Evolutionary conservation across 2,888 invertebrate species (phyloP).

Genomic region (Sesia apiformis): DNA sequence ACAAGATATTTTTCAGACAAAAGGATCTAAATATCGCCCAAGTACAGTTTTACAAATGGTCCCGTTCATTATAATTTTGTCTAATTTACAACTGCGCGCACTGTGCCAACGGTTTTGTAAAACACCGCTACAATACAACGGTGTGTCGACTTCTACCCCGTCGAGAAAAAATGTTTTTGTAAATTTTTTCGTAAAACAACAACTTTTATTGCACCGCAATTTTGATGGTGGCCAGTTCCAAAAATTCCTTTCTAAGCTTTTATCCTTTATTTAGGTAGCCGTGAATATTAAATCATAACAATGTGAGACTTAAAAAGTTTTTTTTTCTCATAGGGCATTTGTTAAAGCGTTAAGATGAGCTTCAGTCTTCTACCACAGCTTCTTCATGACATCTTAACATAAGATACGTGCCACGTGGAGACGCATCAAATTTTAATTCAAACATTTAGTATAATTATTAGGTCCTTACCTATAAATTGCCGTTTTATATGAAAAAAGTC

Average conservation of each 20-base stretch:
- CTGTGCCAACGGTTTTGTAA: slow-evolving; percentile 41
- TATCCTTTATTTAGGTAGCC: slow-evolving; percentile 47
- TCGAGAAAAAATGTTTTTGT: slow-evolving; percentile 26
- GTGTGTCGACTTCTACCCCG: slow-evolving; percentile 15
- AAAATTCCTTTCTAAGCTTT: slow-evolving; percentile 34
- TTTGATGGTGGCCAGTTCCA: slow-evolving; percentile 48
- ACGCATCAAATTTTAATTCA: no score
- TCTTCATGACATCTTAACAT: no score
- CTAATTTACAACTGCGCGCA: slow-evolving; percentile 52
- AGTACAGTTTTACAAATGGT: slow-evolving; percentile 58
- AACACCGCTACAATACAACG: slow-evolving; percentile 42
- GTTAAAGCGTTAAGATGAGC: no score
- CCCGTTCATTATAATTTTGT: slow-evolving; percentile 56
- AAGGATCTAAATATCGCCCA: no score
- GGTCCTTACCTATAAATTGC: no score
- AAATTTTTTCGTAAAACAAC: slow-evolving; percentile 52
- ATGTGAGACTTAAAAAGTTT: not conserved
- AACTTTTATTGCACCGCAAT: slow-evolving; percentile 54
- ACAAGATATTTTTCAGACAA: no score
- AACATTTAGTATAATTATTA: no score
- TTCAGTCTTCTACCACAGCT: no score
- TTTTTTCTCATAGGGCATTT: no score
- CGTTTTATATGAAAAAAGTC: no score
- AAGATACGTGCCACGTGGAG: no score
- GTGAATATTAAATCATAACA: slow-evolving; percentile 17